Conservation (phyloP, 2,888 invertebrate genomes). For the Lagria hirta region DNA sequence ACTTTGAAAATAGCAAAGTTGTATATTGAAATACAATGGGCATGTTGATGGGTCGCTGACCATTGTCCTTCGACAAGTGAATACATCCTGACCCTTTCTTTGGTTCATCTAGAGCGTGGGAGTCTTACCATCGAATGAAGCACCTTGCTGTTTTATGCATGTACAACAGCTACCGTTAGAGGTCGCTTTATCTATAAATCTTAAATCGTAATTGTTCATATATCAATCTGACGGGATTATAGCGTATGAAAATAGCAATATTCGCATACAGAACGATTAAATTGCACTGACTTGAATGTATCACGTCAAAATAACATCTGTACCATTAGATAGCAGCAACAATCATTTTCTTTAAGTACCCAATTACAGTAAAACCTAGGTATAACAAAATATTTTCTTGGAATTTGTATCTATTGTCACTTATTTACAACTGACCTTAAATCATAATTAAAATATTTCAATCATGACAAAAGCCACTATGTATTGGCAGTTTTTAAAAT, state of each 20-base stretch:
- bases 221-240: conserved; percentile 19
- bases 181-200: conserved; percentile 31
- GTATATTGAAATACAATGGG: conserved; percentile 7
- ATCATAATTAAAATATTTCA: too few species aligned
- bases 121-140: conserved; percentile 49
- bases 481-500: too few species aligned
- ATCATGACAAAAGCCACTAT: too few species aligned
- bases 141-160: conserved; percentile 46
- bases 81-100: conserved; percentile 36
- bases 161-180: conserved; percentile 35
- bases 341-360: too few species aligned
- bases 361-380: too few species aligned
- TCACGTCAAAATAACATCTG: too few species aligned
- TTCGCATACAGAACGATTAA: too few species aligned
- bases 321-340: too few species aligned
- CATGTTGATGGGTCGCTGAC: conserved; percentile 29
- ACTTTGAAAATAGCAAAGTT: conserved; percentile 1
- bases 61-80: conserved; percentile 39
- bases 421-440: too few species aligned
- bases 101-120: conserved; percentile 58
- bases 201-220: conserved; percentile 29
- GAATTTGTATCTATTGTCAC: too few species aligned
- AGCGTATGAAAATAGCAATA: conserved; percentile 7
- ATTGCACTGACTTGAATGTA: too few species aligned
- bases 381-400: too few species aligned